Conservation (phyloP, 2,113 vertebrate genomes). For the Mastomys natalensis region DNA sequence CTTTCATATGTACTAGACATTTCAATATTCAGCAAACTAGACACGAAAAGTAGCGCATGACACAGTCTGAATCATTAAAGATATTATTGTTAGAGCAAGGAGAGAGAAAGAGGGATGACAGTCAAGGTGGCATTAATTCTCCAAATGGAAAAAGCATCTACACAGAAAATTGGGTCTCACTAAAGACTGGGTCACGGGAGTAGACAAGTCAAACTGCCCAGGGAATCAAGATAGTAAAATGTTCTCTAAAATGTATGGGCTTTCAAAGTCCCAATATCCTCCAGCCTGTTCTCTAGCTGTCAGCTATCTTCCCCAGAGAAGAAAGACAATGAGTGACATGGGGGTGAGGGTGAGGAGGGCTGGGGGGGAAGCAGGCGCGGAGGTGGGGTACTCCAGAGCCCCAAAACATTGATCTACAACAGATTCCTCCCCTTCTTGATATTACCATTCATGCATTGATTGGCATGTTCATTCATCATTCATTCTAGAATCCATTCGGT, state of each 20-base stretch:
- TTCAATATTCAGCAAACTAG: neutral
- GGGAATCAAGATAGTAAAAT: neutral
- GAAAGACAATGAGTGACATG: neutral
- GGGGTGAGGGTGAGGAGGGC: no score
- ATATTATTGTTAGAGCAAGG: neutral
- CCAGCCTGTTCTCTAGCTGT: neutral
- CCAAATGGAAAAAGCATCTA: neutral
- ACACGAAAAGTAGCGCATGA: neutral
- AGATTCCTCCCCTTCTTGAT: neutral
- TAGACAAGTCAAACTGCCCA: neutral
- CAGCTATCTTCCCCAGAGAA: neutral
- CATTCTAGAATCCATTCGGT: neutral
- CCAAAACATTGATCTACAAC: neutral
- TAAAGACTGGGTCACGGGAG: neutral
- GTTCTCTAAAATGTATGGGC: neutral
- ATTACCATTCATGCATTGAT: neutral
- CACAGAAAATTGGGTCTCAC: neutral
- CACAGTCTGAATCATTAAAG: neutral
- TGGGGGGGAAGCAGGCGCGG: neutral
- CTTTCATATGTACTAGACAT: neutral
- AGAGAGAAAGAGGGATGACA: neutral
- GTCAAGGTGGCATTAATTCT: neutral
- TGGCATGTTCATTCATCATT: neutral
- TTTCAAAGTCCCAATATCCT: neutral
- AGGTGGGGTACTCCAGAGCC: neutral